phyloP scores from a whole-genome alignment of 1,140 invertebrate genomes.

The Lepidurus couesii region DNA sequence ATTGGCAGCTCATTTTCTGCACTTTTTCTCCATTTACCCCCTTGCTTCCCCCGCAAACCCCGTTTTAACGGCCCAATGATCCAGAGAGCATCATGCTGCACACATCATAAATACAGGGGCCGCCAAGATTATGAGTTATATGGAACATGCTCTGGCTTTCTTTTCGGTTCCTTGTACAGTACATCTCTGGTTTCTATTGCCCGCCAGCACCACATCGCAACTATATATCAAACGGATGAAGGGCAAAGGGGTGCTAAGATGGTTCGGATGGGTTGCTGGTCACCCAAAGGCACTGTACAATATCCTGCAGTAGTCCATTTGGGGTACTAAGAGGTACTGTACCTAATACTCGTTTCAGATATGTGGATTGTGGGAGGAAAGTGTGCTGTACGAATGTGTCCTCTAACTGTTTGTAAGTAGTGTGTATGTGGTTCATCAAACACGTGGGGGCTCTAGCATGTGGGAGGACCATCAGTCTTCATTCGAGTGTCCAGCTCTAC shows the following conservation, averaged over 20 bases:
- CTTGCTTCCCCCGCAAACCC: neutral
- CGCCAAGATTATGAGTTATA: neutral
- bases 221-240: neutral
- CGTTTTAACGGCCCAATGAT: neutral
- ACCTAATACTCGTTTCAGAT: neutral
- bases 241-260: neutral
- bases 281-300: neutral
- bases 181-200: slow-evolving; percentile 7
- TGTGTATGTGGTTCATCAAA: slow-evolving; percentile 19
- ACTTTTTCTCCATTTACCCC: slow-evolving; percentile 1
- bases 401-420: neutral
- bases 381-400: neutral
- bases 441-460: slow-evolving; percentile 12
- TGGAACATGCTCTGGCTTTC: neutral
- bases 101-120: neutral
- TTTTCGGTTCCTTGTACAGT: neutral
- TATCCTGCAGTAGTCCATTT: neutral
- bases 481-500: slow-evolving; percentile 21
- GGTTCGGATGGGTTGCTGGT: neutral
- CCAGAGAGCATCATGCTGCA: neutral
- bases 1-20: slow-evolving; percentile 8
- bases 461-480: slow-evolving; percentile 4
- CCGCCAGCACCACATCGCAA: neutral
- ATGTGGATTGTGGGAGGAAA: neutral
- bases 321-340: too few species aligned